phyloP scores from a whole-genome alignment of 1,140 invertebrate species.

The Apis laboriosa region DNA sequence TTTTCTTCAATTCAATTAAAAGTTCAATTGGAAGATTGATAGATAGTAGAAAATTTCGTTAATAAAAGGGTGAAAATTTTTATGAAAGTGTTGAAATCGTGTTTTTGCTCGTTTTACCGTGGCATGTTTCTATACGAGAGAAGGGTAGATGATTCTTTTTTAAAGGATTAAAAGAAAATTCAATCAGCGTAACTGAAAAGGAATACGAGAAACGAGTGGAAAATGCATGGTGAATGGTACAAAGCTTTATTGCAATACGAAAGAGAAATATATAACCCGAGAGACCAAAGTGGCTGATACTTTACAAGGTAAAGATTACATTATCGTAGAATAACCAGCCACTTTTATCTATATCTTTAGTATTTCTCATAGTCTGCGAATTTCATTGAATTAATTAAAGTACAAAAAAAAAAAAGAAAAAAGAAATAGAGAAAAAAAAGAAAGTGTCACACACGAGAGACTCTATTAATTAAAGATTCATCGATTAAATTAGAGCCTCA shows the following conservation, averaged over 20 bases:
- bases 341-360: not conserved
- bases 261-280: not conserved
- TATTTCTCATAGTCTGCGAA: not conserved
- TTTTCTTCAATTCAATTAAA: no score
- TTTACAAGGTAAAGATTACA: not conserved
- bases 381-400: not conserved
- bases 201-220: conserved; percentile 7
- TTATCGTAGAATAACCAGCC: not conserved
- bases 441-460: not conserved
- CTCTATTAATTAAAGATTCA: conserved; percentile 4
- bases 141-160: not conserved
- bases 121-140: not conserved
- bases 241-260: not conserved
- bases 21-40: not conserved
- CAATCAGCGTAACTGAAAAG: not conserved
- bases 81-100: not conserved
- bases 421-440: no score
- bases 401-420: not conserved
- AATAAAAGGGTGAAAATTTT: not conserved
- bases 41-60: no score
- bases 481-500: not conserved
- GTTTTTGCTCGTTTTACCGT: not conserved
- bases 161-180: conserved; percentile 4
- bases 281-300: not conserved
- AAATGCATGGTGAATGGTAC: not conserved